Conservation (phyloP, 2,888 invertebrate species). For the Parapristionchus giblindavisi region DNA sequence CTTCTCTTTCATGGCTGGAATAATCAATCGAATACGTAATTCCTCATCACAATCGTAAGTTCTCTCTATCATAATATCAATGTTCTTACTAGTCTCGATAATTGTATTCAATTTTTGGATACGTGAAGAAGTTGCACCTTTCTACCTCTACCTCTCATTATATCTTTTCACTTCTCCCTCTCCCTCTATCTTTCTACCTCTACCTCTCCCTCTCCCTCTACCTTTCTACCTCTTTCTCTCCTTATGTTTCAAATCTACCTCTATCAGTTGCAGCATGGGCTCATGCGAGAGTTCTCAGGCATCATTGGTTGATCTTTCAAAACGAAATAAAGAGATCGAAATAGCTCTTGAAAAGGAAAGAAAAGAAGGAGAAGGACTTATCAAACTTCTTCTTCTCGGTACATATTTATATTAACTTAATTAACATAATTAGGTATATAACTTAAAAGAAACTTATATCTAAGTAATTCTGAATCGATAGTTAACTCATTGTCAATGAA, state of each 20-base stretch:
- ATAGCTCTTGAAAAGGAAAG: constrained; percentile 23
- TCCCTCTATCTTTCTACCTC: too few relatives aligned
- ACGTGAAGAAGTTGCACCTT: neutral
- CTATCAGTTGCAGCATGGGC: constrained; percentile 20
- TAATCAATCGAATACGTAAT: constrained; percentile 1
- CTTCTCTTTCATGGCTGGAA: neutral
- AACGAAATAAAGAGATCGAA: constrained; percentile 26
- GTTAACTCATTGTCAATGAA: neutral
- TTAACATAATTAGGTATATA: neutral
- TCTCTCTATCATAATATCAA: neutral
- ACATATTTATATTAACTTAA: neutral
- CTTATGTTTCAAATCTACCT: too few relatives aligned
- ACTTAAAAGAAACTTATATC: neutral
- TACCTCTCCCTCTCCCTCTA: too few relatives aligned
- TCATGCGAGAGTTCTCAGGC: neutral
- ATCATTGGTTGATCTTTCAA: neutral
- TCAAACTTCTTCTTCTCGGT: constrained; percentile 37
- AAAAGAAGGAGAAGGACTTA: constrained; percentile 11
- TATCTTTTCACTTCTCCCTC: too few relatives aligned
- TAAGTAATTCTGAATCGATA: neutral
- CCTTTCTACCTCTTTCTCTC: too few relatives aligned
- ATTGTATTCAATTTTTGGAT: neutral
- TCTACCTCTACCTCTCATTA: too few relatives aligned
- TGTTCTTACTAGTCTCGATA: neutral
- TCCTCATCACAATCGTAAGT: constrained; percentile 21